A percentile compares a stretch with the other conserved stretches of the same genome.
Conservation (phyloP, 2,888 invertebrate genomes). For the Trissolcus japonicus region DNA sequence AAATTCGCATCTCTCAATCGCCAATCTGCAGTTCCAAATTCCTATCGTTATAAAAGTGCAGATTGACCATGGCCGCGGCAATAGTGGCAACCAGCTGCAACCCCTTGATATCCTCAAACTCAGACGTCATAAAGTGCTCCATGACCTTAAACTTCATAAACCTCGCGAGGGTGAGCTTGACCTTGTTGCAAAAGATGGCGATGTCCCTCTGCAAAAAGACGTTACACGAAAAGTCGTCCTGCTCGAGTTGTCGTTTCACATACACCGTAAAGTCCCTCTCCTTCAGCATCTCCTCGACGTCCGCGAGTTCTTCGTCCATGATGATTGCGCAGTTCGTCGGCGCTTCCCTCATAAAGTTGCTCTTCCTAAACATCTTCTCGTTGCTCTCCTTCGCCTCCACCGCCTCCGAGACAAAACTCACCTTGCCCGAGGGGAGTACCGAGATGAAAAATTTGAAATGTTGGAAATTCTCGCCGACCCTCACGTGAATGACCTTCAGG, state of each 20-base stretch:
- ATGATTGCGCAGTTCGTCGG: not conserved
- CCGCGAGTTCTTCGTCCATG: not conserved
- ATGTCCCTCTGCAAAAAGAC: slow-evolving; percentile 1
- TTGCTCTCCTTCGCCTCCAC: not conserved
- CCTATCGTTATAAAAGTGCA: not conserved
- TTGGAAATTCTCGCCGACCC: not conserved
- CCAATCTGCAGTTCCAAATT: not conserved
- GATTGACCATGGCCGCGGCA: not conserved
- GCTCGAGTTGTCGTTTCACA: not conserved
- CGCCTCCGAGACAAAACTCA: not conserved
- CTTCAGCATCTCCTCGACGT: not conserved
- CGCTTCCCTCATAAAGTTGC: not conserved
- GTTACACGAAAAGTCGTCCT: not conserved
- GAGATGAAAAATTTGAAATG: not conserved
- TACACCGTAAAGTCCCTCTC: not conserved
- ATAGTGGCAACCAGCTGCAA: not conserved
- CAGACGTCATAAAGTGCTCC: not conserved
- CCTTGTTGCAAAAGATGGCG: not conserved
- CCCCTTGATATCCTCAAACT: not conserved
- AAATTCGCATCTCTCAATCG: not conserved
- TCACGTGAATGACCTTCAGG: not conserved
- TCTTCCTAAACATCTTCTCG: not conserved
- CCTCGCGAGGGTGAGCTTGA: not conserved
- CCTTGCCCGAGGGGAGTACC: not conserved
- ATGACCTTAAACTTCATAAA: not conserved